These are phyloP conservation scores for Ptycholaimellus sp. DNA, from an alignment of 2,888 invertebrate species.

Conservation along the genomic window DNA sequence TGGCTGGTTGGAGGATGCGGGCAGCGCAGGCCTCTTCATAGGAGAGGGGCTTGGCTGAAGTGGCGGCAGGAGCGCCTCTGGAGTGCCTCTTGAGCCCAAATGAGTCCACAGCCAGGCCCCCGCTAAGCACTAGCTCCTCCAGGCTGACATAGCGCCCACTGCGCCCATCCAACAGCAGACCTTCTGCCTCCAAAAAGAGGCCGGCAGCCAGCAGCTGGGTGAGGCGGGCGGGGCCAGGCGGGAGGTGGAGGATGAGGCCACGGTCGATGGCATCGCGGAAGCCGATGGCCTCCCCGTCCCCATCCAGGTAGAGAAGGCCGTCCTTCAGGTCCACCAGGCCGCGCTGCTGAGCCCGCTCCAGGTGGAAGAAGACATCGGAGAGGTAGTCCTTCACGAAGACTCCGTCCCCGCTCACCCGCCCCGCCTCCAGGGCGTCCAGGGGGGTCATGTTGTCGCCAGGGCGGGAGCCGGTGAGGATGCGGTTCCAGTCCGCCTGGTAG, in stretches of 20 bases:
- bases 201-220: no score
- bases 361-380: not conserved
- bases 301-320: not conserved
- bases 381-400: not conserved
- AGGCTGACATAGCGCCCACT: not conserved
- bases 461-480: not conserved
- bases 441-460: not conserved
- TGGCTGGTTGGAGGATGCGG: no score
- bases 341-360: not conserved
- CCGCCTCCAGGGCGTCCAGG: not conserved
- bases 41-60: no score
- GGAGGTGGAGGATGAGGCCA: no score
- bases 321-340: not conserved
- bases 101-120: no score
- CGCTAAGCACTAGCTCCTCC: no score
- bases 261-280: not conserved
- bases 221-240: no score
- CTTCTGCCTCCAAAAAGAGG: no score
- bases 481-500: not conserved
- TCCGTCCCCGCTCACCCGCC: not conserved
- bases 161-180: not conserved
- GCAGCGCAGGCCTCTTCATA: no score
- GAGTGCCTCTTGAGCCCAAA: no score
- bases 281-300: conserved; percentile 39
- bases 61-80: no score